phyloP scores from a whole-genome alignment of 2,888 invertebrate species.

The Leptothorax acervorum region DNA sequence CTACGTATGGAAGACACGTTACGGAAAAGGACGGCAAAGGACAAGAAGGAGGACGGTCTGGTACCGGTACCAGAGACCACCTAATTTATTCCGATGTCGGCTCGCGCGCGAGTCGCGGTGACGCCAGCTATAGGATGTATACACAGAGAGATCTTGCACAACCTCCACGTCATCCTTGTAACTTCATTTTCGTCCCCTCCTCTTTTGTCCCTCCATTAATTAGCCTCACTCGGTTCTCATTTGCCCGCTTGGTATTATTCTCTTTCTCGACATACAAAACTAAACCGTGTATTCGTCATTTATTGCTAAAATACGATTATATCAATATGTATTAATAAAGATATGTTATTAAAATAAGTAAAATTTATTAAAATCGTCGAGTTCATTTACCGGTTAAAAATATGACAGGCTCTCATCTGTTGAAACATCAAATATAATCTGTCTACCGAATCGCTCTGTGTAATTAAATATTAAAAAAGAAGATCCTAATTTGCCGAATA shows the following conservation, averaged over 20 bases:
- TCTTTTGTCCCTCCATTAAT: neutral
- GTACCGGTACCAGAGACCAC: conserved; percentile 8
- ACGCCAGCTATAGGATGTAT: conserved; percentile 30
- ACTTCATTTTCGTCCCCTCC: conserved; percentile 22
- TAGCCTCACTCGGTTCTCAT: neutral
- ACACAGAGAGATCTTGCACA: conserved; percentile 36
- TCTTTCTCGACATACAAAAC: neutral
- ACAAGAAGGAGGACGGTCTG: neutral
- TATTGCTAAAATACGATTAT: neutral
- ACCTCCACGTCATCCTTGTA: conserved; percentile 17
- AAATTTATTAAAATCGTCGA: neutral
- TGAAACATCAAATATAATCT: neutral
- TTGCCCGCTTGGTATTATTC: neutral
- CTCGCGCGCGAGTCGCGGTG: neutral
- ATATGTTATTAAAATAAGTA: neutral
- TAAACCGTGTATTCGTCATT: neutral
- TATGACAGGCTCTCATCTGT: neutral
- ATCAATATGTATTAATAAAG: neutral
- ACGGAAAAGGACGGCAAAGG: conserved; percentile 19
- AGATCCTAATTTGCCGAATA: neutral
- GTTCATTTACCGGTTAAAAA: neutral
- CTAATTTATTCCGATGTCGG: conserved; percentile 40
- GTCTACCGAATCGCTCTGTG: neutral
- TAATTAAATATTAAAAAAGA: neutral
- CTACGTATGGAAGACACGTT: neutral